phyloP scores from a whole-genome alignment of 2,888 invertebrate genomes.

The Zelleria hepariella region DNA sequence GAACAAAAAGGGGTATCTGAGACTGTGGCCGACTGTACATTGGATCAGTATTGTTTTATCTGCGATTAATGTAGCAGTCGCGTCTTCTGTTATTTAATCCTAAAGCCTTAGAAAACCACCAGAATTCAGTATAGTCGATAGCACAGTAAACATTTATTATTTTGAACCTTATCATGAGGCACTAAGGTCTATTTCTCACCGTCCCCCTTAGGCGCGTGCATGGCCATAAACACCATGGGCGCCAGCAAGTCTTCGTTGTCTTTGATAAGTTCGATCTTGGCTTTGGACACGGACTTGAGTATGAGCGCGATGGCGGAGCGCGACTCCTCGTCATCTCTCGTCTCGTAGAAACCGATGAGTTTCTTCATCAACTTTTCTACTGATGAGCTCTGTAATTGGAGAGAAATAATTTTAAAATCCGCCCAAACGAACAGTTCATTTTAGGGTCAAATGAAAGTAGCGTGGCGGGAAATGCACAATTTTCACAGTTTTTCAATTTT shows the following conservation, averaged over 20 bases:
- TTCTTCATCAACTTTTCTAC: slow-evolving; percentile 72
- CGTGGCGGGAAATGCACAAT: no score
- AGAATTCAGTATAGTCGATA: no score
- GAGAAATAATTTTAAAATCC: not conserved
- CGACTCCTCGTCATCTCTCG: slow-evolving; percentile 77
- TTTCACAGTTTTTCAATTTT: no score
- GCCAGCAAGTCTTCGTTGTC: slow-evolving; percentile 81
- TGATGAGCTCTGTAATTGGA: slow-evolving; percentile 48
- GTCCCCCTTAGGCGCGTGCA: slow-evolving; percentile 84
- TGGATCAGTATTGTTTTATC: no score
- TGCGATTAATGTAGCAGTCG: no score
- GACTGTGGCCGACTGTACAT: no score
- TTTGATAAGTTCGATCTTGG: slow-evolving; percentile 86
- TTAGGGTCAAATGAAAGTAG: no score
- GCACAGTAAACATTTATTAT: no score
- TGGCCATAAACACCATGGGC: slow-evolving; percentile 90
- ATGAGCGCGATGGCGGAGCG: slow-evolving; percentile 82
- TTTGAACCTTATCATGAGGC: not conserved
- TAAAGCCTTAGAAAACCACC: no score
- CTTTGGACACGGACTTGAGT: slow-evolving; percentile 84
- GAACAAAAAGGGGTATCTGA: no score
- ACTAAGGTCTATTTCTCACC: slow-evolving; percentile 33
- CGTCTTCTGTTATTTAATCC: no score
- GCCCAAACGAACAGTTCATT: no score
- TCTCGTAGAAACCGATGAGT: slow-evolving; percentile 67